Percentiles rank a stretch among this genome's conserved stretches.
Evolutionary conservation across 2,113 vertebrate genomes (phyloP).

Genomic region (Syngnathoides biaculeatus): DNA sequence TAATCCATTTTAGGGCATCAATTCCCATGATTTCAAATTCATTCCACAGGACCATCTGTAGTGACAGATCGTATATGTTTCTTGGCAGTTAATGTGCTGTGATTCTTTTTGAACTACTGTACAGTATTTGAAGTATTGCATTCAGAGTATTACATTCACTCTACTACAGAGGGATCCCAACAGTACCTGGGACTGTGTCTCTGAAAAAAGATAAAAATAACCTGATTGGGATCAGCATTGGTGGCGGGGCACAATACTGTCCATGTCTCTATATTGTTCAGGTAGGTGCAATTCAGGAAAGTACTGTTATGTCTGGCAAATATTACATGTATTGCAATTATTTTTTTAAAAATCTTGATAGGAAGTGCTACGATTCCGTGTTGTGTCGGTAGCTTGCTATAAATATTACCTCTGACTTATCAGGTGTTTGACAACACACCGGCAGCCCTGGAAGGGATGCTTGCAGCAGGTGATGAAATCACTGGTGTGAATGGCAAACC

Average conservation of each 20-base stretch:
- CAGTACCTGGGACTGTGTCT: slow-evolving; percentile 90
- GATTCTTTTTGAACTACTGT: not conserved
- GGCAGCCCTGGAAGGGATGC: slow-evolving; percentile 84
- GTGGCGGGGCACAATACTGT: slow-evolving; percentile 95
- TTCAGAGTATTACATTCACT: slow-evolving; percentile 2
- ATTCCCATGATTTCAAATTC: not conserved
- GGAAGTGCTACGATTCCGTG: not conserved
- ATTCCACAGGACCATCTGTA: not conserved
- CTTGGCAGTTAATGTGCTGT: not conserved
- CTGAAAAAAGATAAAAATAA: slow-evolving; percentile 93
- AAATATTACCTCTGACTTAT: not conserved
- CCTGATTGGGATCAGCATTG: slow-evolving; percentile 96
- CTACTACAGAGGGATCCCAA: slow-evolving; percentile 87
- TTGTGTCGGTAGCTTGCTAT: not conserved
- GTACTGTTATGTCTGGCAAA: not conserved
- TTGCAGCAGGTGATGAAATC: slow-evolving; percentile 96
- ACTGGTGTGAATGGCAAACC: slow-evolving; percentile 93
- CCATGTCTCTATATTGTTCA: slow-evolving; percentile 99
- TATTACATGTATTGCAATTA: no score
- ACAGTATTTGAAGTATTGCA: not conserved
- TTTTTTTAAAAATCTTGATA: not conserved
- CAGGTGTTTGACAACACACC: slow-evolving; percentile 98
- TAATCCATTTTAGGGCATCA: not conserved
- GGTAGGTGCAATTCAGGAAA: slow-evolving; percentile 62
- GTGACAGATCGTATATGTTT: not conserved